Evolutionary conservation across 2,797 vertebrate species (phyloP).

Genomic region (Gobionotothen gibberifrons): DNA sequence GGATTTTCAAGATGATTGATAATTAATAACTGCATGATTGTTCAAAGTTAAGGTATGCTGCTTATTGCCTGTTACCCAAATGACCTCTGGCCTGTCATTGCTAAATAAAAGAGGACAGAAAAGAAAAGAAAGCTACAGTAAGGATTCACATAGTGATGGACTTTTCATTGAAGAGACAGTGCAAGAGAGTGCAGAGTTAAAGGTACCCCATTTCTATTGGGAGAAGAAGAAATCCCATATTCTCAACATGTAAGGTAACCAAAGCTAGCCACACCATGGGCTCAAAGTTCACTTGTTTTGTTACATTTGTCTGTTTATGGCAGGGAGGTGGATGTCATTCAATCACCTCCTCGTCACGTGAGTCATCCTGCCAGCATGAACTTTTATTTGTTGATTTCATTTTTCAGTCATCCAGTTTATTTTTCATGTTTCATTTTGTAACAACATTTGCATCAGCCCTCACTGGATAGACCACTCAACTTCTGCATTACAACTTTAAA

Average conservation of each 20-base stretch:
- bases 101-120: conserved; percentile 21
- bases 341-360: background rate
- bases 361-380: conserved; percentile 1
- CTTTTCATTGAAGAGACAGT: conserved; percentile 20
- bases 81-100: conserved; percentile 17
- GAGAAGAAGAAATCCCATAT: conserved; percentile 2
- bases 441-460: background rate
- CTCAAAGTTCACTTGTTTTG: conserved; percentile 43
- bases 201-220: background rate
- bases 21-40: conserved; percentile 40
- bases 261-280: conserved; percentile 14
- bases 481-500: conserved; percentile 13
- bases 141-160: conserved; percentile 1
- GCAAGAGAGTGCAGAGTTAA: conserved; percentile 19
- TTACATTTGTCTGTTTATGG: conserved; percentile 31
- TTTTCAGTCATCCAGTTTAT: no score
- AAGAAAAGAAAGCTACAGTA: conserved; percentile 10
- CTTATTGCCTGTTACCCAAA: conserved; percentile 42
- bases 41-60: conserved; percentile 22
- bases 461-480: conserved; percentile 22
- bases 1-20: conserved; percentile 37
- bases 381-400: background rate
- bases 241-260: conserved; percentile 23
- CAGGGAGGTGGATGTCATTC: conserved; percentile 1
- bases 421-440: no score